Conservation (phyloP, 1,140 invertebrate species). For the Diachasma alloeum region DNA sequence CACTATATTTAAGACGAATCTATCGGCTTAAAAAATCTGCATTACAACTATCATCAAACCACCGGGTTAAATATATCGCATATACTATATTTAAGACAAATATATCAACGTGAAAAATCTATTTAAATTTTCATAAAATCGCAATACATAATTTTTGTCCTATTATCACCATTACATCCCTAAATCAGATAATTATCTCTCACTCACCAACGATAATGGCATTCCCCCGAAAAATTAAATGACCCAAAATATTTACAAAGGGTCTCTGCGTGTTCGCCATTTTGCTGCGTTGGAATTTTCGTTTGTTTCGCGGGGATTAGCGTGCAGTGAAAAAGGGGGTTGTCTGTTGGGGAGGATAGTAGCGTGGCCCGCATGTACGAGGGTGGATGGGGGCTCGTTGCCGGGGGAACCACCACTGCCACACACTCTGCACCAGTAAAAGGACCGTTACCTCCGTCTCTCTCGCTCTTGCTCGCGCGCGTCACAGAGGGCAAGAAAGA, state of each 20-base stretch:
- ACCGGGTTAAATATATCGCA: too few species aligned
- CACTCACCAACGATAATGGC: too few species aligned
- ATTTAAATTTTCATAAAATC: too few species aligned
- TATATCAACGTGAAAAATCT: too few species aligned
- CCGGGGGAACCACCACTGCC: slow-evolving; percentile 38
- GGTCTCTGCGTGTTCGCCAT: slow-evolving; percentile 41
- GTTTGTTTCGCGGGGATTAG: slow-evolving; percentile 58
- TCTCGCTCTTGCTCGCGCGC: slow-evolving; percentile 15
- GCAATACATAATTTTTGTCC: too few species aligned
- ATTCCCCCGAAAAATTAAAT: slow-evolving; percentile 68
- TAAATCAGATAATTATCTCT: too few species aligned
- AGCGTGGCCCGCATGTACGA: not conserved
- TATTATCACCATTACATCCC: too few species aligned
- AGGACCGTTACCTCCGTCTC: slow-evolving; percentile 44
- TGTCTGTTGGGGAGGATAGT: not conserved
- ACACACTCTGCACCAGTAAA: slow-evolving; percentile 40
- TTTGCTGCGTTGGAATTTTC: slow-evolving; percentile 51
- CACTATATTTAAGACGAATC: too few species aligned
- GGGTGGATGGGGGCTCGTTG: slow-evolving; percentile 38
- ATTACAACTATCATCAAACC: too few species aligned
- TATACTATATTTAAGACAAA: too few species aligned
- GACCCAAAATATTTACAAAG: not conserved
- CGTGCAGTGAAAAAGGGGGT: not conserved
- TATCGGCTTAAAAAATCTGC: too few species aligned
- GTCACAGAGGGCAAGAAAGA: not conserved